These are phyloP conservation scores for Uropetala carovei DNA, from an alignment of 2,888 invertebrate species.

Conservation along the genomic window DNA sequence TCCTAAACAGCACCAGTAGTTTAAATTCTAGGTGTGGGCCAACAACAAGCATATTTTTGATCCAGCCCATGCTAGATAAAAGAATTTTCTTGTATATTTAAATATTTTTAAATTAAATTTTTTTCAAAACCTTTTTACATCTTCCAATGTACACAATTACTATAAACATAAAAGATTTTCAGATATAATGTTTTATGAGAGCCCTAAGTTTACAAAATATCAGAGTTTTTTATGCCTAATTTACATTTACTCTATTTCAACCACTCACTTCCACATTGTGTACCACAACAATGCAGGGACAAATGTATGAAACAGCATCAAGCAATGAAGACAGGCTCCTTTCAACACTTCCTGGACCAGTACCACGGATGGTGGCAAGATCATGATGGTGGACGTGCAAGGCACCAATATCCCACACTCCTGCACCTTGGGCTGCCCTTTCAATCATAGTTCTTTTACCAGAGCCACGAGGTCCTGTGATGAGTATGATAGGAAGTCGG, in stretches of 20 bases:
- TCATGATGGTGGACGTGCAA: background rate
- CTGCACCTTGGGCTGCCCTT: constrained; percentile 5
- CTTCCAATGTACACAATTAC: too few relatives aligned
- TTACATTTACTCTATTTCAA: background rate
- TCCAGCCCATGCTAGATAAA: too few relatives aligned
- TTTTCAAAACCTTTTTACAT: too few relatives aligned
- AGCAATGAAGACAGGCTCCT: constrained; percentile 11
- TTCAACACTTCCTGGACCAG: constrained; percentile 43
- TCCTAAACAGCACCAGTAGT: too few relatives aligned
- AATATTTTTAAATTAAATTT: too few relatives aligned
- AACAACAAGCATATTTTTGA: too few relatives aligned
- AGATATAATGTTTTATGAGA: background rate
- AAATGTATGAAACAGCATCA: background rate
- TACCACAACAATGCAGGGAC: constrained; percentile 1
- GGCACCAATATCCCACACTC: constrained; percentile 36
- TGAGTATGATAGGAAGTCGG: constrained; percentile 17
- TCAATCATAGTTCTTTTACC: constrained; percentile 24
- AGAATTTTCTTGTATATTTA: too few relatives aligned
- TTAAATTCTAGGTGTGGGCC: too few relatives aligned
- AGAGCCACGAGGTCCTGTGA: constrained; percentile 26
- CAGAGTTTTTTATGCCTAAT: too few relatives aligned
- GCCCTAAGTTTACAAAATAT: background rate
- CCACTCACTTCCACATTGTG: constrained; percentile 45
- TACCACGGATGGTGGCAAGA: background rate
- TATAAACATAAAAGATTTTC: background rate